These are phyloP conservation scores for Perithous albicinctus DNA, from an alignment of 2,888 invertebrate species.

Conservation along the genomic window DNA sequence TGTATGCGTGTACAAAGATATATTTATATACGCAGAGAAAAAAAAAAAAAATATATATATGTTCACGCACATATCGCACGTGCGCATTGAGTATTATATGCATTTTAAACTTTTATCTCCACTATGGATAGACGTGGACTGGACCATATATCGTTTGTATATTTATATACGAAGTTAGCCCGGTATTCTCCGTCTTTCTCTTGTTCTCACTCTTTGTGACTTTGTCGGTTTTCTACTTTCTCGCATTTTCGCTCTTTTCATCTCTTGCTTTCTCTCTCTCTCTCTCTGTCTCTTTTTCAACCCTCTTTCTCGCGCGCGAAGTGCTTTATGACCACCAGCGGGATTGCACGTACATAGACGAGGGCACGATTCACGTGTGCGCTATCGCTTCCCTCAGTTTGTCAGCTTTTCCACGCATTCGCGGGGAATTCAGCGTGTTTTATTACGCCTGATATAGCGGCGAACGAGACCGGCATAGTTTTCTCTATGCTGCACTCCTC, in stretches of 20 bases:
- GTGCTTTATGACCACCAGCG: conserved; percentile 12
- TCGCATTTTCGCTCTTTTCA: conserved; percentile 26
- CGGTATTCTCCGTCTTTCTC: neutral
- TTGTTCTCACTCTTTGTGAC: conserved; percentile 2
- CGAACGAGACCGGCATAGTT: conserved; percentile 33
- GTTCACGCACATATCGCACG: conserved; percentile 35
- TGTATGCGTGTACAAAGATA: conserved; percentile 8
- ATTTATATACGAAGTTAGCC: neutral
- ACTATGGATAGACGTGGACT: neutral
- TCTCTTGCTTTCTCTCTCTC: neutral
- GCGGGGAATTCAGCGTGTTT: conserved; percentile 39
- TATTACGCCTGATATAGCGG: conserved; percentile 41
- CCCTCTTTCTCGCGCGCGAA: conserved; percentile 5
- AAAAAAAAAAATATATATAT: conserved; percentile 8
- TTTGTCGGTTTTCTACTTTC: conserved; percentile 13
- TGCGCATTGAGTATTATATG: conserved; percentile 33
- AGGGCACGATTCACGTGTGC: conserved; percentile 38
- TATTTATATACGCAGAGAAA: too few relatives aligned
- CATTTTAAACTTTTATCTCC: conserved; percentile 38
- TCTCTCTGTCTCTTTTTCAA: neutral
- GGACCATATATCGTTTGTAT: neutral
- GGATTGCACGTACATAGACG: conserved; percentile 21
- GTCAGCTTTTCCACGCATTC: conserved; percentile 48
- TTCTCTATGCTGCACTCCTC: neutral
- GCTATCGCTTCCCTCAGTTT: conserved; percentile 44